Evolutionary conservation across 1,140 invertebrate genomes (phyloP), one percentile per base, ranked within the genome.

Genomic region (Rhynchophorus ferrugineus): DNA sequence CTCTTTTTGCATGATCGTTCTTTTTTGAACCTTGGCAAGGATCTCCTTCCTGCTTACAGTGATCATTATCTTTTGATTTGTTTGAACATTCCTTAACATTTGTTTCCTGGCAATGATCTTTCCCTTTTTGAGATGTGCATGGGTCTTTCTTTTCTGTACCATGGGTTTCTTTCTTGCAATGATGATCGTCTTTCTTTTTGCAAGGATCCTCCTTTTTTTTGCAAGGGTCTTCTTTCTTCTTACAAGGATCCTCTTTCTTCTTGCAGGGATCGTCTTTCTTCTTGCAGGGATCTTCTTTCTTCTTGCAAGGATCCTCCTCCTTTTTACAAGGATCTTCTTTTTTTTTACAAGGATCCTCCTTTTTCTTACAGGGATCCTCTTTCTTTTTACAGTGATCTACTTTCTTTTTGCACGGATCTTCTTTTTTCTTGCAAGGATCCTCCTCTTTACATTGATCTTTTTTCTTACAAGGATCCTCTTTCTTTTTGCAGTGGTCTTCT

Each of bases 291-390:
- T 47, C 44, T 2, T 39, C 17, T 21, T 49, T 45, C 24, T 52
- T 56, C 19, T 29, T 21, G 34, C 47, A 49, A 8, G 53, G 33
- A 21, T 51, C 35, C 6, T 41, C 20, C 17, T 39, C 44, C 19
- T 39, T 45, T 22, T 58, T 49, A 22, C 55, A 57, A 18, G 58
- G 50, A 48, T 60, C 58, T 19, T 49, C 21, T 39, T 58, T 57
- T 39, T 47, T 48, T 34, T 41, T 35, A 41, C 44, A 54, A 5
- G 47, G 47, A 38, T 44, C 36, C 22, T 50, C 35, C 37, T 47
- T 51, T 14, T 44, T 51, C 9, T 44, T 44, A n/a, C 54, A 56
- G 0, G 44, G 21, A 44, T 37, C 38, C 7, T 47, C 17, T 17
- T 36, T 49, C 21, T 39, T 39, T 36, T 50, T 46, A 34, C 54